Percentiles rank a stretch among this genome's conserved stretches.
phyloP scores from a whole-genome alignment of 2,888 invertebrate species.

The Drosophila seclusa region DNA sequence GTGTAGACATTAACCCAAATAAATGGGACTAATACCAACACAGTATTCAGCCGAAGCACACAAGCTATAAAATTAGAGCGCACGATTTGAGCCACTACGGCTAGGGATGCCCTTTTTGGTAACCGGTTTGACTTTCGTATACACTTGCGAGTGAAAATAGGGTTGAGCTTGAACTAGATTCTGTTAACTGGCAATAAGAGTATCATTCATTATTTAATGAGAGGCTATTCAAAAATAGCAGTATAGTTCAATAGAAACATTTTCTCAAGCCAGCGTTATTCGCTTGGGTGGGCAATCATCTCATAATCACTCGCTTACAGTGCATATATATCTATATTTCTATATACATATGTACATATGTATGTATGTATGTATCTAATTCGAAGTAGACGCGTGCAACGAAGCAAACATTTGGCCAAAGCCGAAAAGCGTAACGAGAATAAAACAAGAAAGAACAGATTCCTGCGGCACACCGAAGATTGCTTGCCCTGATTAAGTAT shows the following conservation, averaged over 20 bases:
- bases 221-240: neutral
- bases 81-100: neutral
- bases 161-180: neutral
- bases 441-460: constrained; percentile 5
- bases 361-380: neutral
- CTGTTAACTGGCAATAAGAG: neutral
- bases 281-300: constrained; percentile 2
- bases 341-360: neutral
- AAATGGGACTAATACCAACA: constrained; percentile 18
- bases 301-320: neutral
- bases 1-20: constrained; percentile 48
- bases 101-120: constrained; percentile 2
- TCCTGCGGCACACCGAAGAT: neutral
- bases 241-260: neutral
- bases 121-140: neutral
- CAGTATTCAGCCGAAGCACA: constrained; percentile 30
- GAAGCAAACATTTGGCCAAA: constrained; percentile 10
- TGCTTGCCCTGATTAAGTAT: neutral
- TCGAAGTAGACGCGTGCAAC: neutral
- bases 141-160: neutral
- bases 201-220: neutral
- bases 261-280: neutral
- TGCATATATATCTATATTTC: neutral
- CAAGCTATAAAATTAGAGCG: constrained; percentile 22
- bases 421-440: constrained; percentile 27